Evolutionary conservation across 2,888 invertebrate genomes (phyloP).

Genomic region (Portevinia maculata): DNA sequence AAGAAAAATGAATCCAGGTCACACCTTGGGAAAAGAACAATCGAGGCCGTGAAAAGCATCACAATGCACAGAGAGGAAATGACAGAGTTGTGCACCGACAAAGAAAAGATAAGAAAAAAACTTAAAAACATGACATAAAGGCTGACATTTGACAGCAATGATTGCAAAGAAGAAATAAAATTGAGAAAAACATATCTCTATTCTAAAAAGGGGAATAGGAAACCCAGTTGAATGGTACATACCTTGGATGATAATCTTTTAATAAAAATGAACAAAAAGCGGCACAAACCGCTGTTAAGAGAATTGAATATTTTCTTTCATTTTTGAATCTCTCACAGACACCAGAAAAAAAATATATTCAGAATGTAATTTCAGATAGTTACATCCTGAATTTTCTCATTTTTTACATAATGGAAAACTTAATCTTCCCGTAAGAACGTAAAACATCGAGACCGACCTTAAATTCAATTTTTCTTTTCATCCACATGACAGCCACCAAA

Average conservation of each 20-base stretch:
- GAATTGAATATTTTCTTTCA: conserved; percentile 26
- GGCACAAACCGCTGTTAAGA: not conserved
- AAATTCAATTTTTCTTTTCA: conserved; percentile 54
- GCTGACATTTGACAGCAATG: conserved; percentile 59
- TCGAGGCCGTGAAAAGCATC: conserved; percentile 57
- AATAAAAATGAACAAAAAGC: not conserved
- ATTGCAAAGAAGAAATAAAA: conserved; percentile 24
- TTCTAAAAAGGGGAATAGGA: conserved; percentile 26
- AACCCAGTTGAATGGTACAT: conserved; percentile 37
- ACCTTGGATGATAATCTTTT: conserved; percentile 23
- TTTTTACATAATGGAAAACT: conserved; percentile 14
- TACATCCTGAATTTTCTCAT: conserved; percentile 46
- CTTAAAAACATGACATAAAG: conserved; percentile 34
- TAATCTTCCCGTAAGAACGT: conserved; percentile 42
- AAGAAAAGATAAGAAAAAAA: conserved; percentile 16
- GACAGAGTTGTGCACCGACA: conserved; percentile 45
- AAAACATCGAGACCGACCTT: conserved; percentile 52
- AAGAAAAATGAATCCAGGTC: conserved; percentile 48
- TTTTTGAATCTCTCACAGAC: not conserved
- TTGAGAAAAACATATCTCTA: not conserved
- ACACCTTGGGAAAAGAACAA: conserved; percentile 65
- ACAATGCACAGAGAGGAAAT: conserved; percentile 60
- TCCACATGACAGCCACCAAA: conserved; percentile 9
- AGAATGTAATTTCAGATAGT: conserved; percentile 61
- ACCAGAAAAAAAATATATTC: conserved; percentile 15